phyloP scores from a whole-genome alignment of 2,113 vertebrate genomes.

The Tinamus guttatus region DNA sequence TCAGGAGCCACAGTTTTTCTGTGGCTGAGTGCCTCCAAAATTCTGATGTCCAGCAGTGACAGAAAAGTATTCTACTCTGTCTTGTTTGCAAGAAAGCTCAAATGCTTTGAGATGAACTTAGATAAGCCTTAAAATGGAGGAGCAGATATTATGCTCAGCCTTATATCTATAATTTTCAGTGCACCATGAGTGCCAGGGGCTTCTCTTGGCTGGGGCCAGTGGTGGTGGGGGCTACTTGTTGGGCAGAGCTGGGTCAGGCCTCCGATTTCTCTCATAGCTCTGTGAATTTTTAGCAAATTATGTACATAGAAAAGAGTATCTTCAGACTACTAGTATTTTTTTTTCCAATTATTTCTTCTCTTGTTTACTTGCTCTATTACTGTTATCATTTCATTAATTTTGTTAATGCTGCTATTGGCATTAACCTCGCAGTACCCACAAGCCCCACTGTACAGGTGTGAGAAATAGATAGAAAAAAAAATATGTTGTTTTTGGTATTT shows the following conservation, averaged over 20 bases:
- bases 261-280: not conserved
- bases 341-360: not conserved
- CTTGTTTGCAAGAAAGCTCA: not conserved
- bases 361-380: not conserved
- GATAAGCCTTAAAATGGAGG: not conserved
- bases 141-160: not conserved
- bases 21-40: not conserved
- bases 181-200: not conserved
- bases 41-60: not conserved
- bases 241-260: not conserved
- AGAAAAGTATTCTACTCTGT: not conserved
- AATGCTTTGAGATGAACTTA: not conserved
- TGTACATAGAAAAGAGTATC: not conserved
- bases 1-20: not conserved
- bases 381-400: not conserved
- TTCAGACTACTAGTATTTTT: not conserved
- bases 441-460: not conserved
- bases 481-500: not conserved
- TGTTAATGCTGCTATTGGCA: not conserved
- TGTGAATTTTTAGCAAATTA: not conserved
- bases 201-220: not conserved
- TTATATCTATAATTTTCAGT: not conserved
- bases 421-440: not conserved
- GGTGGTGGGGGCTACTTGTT: too few species aligned
- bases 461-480: not conserved